Evolutionary conservation across 2,797 vertebrate species (phyloP).

Genomic region (Emys orbicularis): DNA sequence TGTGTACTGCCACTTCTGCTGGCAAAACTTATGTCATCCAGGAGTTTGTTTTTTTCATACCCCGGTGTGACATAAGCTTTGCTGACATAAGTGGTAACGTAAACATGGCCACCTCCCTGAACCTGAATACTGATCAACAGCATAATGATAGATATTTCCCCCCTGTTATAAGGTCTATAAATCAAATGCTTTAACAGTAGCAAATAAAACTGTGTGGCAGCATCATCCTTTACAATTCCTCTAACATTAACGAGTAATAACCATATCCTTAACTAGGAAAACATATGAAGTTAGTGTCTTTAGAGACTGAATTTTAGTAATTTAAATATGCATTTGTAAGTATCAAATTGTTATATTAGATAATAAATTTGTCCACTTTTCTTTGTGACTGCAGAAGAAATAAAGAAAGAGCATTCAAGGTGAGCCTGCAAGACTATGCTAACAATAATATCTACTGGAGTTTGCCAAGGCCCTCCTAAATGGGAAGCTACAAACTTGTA

Average conservation of each 20-base stretch:
- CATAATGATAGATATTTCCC: constrained; percentile 26
- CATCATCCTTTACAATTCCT: constrained; percentile 22
- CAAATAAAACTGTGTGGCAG: neutral
- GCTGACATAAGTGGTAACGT: too few relatives aligned
- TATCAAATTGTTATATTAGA: neutral
- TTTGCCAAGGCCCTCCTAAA: neutral
- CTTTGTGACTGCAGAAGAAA: neutral
- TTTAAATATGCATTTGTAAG: neutral
- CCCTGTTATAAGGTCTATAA: constrained; percentile 32
- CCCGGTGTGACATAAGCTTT: too few relatives aligned
- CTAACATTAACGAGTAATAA: constrained; percentile 44
- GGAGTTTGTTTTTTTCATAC: too few relatives aligned
- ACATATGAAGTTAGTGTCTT: constrained; percentile 23
- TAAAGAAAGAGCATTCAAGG: neutral
- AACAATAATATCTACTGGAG: neutral
- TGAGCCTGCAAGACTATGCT: neutral
- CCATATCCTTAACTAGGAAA: constrained; percentile 45
- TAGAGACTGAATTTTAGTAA: constrained; percentile 40
- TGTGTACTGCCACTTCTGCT: too few relatives aligned
- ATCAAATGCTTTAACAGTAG: constrained; percentile 41
- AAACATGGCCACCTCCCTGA: neutral
- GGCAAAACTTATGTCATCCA: too few relatives aligned
- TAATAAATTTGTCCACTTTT: neutral
- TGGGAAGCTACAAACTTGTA: neutral
- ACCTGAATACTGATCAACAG: constrained; percentile 42